These are phyloP conservation scores for Sarotherodon lohbergeri DNA, from an alignment of 2,113 vertebrate genomes.

Conservation along the genomic window DNA sequence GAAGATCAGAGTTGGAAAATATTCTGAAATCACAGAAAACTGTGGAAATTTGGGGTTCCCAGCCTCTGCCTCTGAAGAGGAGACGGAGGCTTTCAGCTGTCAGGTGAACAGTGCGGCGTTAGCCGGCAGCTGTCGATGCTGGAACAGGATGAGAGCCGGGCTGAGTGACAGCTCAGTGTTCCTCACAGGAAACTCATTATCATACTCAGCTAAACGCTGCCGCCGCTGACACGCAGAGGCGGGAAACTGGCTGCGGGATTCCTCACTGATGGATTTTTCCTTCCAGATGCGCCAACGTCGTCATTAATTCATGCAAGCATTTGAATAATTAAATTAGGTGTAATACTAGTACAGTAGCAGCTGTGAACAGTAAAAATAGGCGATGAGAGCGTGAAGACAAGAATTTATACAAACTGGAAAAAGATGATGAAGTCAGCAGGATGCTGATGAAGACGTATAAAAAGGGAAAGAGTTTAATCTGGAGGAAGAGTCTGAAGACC, in stretches of 20 bases:
- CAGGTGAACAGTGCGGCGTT: background rate
- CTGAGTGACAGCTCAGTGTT: constrained; percentile 13
- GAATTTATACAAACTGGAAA: background rate
- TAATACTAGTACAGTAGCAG: background rate
- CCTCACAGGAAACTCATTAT: constrained; percentile 14
- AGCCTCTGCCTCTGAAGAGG: background rate
- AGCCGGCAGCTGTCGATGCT: background rate
- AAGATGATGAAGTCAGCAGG: background rate
- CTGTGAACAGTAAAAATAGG: background rate
- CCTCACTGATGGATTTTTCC: background rate
- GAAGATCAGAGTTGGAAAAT: background rate
- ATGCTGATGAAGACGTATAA: background rate
- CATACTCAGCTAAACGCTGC: background rate
- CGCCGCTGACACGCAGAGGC: background rate
- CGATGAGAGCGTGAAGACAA: background rate
- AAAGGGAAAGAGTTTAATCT: background rate
- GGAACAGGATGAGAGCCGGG: background rate
- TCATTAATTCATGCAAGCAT: background rate
- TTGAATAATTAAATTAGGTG: background rate
- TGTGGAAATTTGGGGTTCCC: background rate
- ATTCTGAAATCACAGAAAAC: background rate
- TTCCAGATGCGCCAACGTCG: background rate
- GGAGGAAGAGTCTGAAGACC: background rate
- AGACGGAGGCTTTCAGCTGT: background rate
- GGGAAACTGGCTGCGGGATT: background rate